Evolutionary conservation across 2,888 invertebrate species (phyloP), one percentile per base, ranked within the genome.

Genomic region (Nasonovia ribisnigri): DNA sequence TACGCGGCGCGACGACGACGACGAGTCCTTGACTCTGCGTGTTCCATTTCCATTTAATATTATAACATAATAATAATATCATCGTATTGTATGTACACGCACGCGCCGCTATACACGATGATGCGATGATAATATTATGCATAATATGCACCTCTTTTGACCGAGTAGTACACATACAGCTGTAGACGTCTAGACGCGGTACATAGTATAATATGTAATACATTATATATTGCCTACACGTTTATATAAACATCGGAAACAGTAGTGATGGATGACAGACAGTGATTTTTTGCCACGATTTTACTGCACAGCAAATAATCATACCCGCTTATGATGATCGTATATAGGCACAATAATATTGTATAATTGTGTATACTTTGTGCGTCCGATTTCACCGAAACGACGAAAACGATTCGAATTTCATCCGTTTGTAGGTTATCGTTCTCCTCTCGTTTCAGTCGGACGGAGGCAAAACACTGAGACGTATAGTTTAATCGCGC

Each of bases 1-100:
- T 77, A 92, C 92, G 92, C 46, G 88, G 36, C 88, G 43, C 88
- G 92, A 92, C 67, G n/a, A 60, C 60, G 60, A 16, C n/a, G 36
- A 20, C 54, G 84, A 93, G 92, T 92, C 91, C 91, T 92, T 92
- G 91, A 92, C 91, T 92, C 91, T 57, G 36, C 8, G 77, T 46
- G 91, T 86, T 43, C 91, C 86, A 92, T 86, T 86, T 92, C 86
- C n/a, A 42, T 92, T 86, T 51, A 8, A 77, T 86, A 92, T 92
- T 87, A 92, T 86, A 86, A 60, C 91, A 92, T 36, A 54, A 54
- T 54, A 54, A 10, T 24, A 67, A n/a, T n/a, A 67, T 36, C 67
- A 67, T 67, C 20, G 36, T 8, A 36, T 77, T 77, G 36, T 77
- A 36, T 20, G 36, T 36, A 29, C 29, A 8, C 77, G 77, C 77